Base-by-base conservation (phyloP, 2,113 vertebrate species). In the Xiphophorus couchianus region DNA sequence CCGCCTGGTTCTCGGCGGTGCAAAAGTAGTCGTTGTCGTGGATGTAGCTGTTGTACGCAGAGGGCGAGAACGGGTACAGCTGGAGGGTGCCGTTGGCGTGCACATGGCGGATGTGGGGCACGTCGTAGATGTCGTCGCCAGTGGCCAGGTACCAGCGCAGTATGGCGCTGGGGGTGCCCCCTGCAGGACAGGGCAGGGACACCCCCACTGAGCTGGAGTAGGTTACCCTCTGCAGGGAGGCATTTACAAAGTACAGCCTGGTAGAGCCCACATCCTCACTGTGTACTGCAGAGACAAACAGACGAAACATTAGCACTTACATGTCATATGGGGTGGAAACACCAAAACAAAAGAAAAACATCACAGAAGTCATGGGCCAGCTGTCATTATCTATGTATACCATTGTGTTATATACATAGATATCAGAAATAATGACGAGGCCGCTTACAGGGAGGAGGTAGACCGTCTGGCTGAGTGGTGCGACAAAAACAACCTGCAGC, bases 11-110 rank as follows among this genome's bases (percentile, higher is more conserved):
- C 92, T 99, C 98, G 17, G 98, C 98, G 0, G 97, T 99, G 94
- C 97, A 99, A 95, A 99, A 99, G 92, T 99, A 99, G 95, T 98
- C 98, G 86, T 99, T 99, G 95, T 99, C 97, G 73, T 99, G 98
- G 94, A 99, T 99, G 89, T 98, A 98, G 96, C 97, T 98, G 84
- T 99, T 99, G 96, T 98, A 99, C 95, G 97, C 97, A 81, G 98
- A 99, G 89, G 97, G 97, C 88, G 97, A 97, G 94, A 99, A 99
- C 82, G 98, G 96, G 94, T 98, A 99, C 90, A 99, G 97, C 91
- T 99, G 97, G 84, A 99, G 95, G 30, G 97, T 98, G 93, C 98
- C 98, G 35, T 99, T 99, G 95, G 97, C 96, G 77, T 99, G 97
- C 90, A 99, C 97, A 31, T 98, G 97, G 85, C 98, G 95, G 94